phyloP scores from a whole-genome alignment of 1,140 invertebrate species.

The Papilio xuthus region DNA sequence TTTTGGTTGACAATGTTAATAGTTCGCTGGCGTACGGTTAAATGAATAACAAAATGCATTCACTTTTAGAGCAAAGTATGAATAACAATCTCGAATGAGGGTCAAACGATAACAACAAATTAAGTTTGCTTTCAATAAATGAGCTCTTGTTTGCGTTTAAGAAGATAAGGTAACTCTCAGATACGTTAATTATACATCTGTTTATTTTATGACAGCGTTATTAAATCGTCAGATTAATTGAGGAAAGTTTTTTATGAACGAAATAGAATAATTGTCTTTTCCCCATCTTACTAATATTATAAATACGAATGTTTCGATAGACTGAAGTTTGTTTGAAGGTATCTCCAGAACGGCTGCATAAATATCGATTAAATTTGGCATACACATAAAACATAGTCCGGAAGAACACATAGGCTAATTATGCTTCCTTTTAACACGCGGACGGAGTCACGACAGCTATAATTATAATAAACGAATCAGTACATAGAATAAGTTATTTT shows the following conservation, averaged over 20 bases:
- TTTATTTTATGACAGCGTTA: conserved; percentile 4
- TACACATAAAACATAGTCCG: too few relatives aligned
- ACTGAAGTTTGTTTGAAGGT: neutral
- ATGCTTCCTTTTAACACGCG: too few relatives aligned
- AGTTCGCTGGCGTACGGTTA: conserved; percentile 1
- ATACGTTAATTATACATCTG: neutral
- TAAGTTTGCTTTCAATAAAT: conserved; percentile 29
- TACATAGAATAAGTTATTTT: neutral
- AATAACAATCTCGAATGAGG: conserved; percentile 28
- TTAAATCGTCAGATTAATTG: neutral
- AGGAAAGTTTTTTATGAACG: conserved; percentile 19
- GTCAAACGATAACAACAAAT: conserved; percentile 20
- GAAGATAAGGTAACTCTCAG: neutral
- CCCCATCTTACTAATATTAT: too few relatives aligned
- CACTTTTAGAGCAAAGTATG: conserved; percentile 6
- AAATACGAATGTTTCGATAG: neutral
- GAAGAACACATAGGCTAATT: too few relatives aligned
- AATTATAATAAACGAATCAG: too few relatives aligned
- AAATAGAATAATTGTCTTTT: neutral
- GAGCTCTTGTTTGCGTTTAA: conserved; percentile 21
- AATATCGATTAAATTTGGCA: too few relatives aligned
- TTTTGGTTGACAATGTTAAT: conserved; percentile 1
- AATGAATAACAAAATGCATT: conserved; percentile 27
- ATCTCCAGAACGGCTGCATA: too few relatives aligned
- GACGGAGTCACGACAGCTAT: too few relatives aligned